Evolutionary conservation across 2,113 vertebrate species (phyloP).

Genomic region (Macrotis lagotis): DNA sequence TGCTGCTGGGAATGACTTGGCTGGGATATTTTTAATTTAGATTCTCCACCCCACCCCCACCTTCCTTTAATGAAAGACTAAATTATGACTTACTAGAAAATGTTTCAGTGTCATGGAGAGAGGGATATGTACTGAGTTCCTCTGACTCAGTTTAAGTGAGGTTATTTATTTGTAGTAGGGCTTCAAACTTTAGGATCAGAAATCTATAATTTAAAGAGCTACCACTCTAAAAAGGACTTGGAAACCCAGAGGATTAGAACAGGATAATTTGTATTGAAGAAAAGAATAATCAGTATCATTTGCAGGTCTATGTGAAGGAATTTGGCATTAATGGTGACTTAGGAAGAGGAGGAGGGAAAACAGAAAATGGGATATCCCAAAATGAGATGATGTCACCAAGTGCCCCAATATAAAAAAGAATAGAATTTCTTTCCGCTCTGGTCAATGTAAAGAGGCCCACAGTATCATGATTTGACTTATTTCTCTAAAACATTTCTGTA

Average conservation of each 20-base stretch:
- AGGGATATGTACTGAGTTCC: conserved; percentile 55
- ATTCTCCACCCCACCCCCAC: conserved; percentile 51
- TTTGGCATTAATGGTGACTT: not conserved
- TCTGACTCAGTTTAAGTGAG: conserved; percentile 47
- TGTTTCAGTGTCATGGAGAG: conserved; percentile 31
- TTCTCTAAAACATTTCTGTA: not conserved
- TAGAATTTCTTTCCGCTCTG: not conserved
- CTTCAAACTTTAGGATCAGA: conserved; percentile 11
- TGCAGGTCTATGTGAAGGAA: not conserved
- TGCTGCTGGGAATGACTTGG: conserved; percentile 77
- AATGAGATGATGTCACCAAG: not conserved
- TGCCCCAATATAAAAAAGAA: not conserved
- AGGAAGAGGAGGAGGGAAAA: not conserved
- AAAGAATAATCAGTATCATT: not conserved
- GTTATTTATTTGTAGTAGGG: conserved; percentile 56
- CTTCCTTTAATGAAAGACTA: conserved; percentile 73
- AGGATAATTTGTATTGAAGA: not conserved
- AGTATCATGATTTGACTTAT: not conserved
- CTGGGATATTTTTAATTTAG: conserved; percentile 74
- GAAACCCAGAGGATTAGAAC: not conserved
- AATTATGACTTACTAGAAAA: conserved; percentile 77
- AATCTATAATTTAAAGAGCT: not conserved
- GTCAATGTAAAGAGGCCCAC: not conserved
- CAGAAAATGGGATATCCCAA: not conserved
- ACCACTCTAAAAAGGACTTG: not conserved